Evolutionary conservation across 2,797 vertebrate species (phyloP), one percentile per base, ranked within the genome.

Genomic region (Lepilemur ruficaudatus): DNA sequence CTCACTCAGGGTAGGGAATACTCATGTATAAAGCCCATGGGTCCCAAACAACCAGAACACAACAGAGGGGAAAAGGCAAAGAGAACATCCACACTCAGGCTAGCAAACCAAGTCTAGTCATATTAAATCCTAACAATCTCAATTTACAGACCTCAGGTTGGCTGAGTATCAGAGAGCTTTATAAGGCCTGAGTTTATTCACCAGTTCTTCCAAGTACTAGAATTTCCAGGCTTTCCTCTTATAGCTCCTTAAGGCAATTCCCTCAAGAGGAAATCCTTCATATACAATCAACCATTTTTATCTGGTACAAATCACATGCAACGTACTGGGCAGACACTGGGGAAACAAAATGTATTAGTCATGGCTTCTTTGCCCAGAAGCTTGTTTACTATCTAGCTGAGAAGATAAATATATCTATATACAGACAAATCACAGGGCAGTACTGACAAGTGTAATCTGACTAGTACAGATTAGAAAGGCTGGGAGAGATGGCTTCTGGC

Each of bases 201-300:
- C n/a, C 22, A 93, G 65, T 59, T 73, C 43, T 91, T 32, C 52
- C 22, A 82, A 94, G 48, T 25, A 81, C 17, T 79, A 91, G 43
- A 90, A 43, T 86, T 43, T 48, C 38, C 38, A 81, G 78, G 73
- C 75, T 93, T 84, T 96, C 82, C 14, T 92, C 65, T 95, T 38
- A 50, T 0, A 82, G 59, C 11, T 67, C 38, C 72, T 80, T n/a
- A 92, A 69, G 61, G 90, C 25, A 69, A 93, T 85, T 73, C 95
- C 83, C 76, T 92, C 20, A 85, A 85, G 91, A 91, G 84, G 63
- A 96, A 81, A 95, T 11, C 59, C 69, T 81, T 91, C 48, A 59
- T 50, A 92, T 46, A 88, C 32, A 92, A 55, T 35, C 59, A 90
- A 94, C 82, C 70, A 92, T 82, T 91, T 94, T 96, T 95, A 84